Conservation (phyloP, 1,140 invertebrate species). For the Pantala flavescens region DNA sequence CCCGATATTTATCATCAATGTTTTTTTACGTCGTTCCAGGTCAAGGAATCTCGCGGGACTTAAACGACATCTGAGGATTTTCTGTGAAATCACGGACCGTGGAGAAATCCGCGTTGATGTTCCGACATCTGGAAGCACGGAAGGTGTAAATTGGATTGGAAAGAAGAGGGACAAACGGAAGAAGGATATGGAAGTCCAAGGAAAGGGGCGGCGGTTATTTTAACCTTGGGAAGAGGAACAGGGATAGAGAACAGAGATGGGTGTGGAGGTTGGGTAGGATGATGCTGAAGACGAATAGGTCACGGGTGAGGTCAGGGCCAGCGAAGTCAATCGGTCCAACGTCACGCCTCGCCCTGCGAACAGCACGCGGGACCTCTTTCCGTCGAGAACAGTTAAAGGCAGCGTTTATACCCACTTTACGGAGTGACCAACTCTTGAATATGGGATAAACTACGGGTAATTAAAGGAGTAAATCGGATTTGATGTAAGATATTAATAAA, state of each 20-base stretch:
- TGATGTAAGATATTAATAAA: too few species aligned
- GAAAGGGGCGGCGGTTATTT: neutral
- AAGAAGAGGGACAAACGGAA: neutral
- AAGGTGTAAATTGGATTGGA: neutral
- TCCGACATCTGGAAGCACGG: too few species aligned
- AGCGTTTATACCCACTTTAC: too few species aligned
- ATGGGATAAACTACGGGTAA: too few species aligned
- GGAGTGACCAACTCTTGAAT: too few species aligned
- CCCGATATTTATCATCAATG: too few species aligned
- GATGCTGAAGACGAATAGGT: neutral
- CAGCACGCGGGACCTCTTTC: neutral
- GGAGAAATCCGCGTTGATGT: too few species aligned
- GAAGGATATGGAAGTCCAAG: neutral
- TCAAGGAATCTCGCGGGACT: too few species aligned
- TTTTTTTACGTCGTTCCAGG: too few species aligned
- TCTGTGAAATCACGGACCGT: too few species aligned
- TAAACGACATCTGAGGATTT: too few species aligned
- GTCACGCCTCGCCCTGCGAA: conserved; percentile 5
- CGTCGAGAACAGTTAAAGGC: neutral
- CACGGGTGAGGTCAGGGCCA: neutral
- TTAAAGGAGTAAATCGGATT: too few species aligned
- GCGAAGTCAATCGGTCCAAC: neutral
- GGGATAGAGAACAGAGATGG: neutral
- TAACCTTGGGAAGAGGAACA: neutral
- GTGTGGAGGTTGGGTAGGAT: neutral